These are phyloP conservation scores for Stenodema calcarata DNA, from an alignment of 2,888 invertebrate species.

Conservation along the genomic window DNA sequence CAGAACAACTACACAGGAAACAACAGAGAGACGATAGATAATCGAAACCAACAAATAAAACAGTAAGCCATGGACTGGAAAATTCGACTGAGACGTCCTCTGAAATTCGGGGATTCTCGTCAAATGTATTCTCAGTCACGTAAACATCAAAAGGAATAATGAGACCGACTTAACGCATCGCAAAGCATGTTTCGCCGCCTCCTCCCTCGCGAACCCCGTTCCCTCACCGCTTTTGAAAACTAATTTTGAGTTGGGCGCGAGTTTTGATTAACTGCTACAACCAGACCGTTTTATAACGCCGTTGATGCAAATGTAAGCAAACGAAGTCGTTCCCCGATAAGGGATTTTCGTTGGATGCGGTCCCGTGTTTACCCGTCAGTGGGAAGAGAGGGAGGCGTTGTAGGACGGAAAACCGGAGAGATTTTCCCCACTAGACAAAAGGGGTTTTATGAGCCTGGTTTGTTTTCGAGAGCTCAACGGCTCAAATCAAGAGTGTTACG, in stretches of 20 bases:
- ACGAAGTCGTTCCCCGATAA: neutral
- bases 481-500: neutral
- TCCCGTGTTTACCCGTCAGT: neutral
- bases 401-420: neutral
- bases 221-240: neutral
- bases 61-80: no score
- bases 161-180: neutral
- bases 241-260: neutral
- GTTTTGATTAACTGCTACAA: neutral
- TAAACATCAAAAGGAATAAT: neutral
- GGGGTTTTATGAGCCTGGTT: neutral
- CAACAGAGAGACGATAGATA: no score
- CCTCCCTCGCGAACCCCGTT: neutral
- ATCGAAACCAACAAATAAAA: no score
- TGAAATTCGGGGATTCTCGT: neutral
- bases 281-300: neutral
- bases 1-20: no score
- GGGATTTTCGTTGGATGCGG: neutral
- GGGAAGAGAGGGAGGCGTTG: neutral
- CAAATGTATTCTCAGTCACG: neutral
- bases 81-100: neutral
- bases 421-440: neutral
- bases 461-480: neutral
- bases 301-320: conserved; percentile 2
- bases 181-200: neutral